Base-by-base conservation (phyloP, 2,113 vertebrate species). In the Reinhardtius hippoglossoides region DNA sequence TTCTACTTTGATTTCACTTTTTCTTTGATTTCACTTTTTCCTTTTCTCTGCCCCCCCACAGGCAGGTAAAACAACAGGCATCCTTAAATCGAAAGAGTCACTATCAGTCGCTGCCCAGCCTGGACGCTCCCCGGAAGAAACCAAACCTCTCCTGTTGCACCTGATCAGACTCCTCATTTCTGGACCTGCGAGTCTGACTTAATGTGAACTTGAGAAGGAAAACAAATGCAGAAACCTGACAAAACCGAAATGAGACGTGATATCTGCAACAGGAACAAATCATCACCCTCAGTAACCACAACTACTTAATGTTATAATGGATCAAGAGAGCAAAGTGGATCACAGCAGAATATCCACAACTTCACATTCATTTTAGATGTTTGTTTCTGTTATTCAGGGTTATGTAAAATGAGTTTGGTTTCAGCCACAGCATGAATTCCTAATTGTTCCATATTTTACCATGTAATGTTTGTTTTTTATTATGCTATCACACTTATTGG, bases 11-110 rank as follows among this genome's bases (percentile, higher is more conserved):
- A 42, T 12, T 12, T 42, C 40, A 42, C 40, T 42, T 10, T 9
- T 52, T 42, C 1, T 5, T 6, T 48, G 9, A 42, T 13, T 13
- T 42, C 40, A 42, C 40, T 42, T 12, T 1, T n/a, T n/a, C n/a
- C n/a, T 74, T 16, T 57, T 73, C 31, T 66, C 63, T 82, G 24
- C 31, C 48, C 9, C 16, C n/a, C 66, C 52, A 54, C 90, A 99
- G 98, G 0, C 94, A 97, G 90, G 96, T 98, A 40, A 96, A 93
- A 74, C 96, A 96, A 87, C 91, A 95, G 63, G 86, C 90, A 5
- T 87, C 92, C 48, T 90, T 88, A 40, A 88, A 88, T 64, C 94
- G 95, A 26, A 94, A 77, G 35, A 27, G 4, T 18, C 44, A 94
- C 48, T 78, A 78, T 14, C 93, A 85, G 67, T 95, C 95, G 2